Conservation (phyloP, 2,888 invertebrate genomes). For the Eupsilia transversa region DNA sequence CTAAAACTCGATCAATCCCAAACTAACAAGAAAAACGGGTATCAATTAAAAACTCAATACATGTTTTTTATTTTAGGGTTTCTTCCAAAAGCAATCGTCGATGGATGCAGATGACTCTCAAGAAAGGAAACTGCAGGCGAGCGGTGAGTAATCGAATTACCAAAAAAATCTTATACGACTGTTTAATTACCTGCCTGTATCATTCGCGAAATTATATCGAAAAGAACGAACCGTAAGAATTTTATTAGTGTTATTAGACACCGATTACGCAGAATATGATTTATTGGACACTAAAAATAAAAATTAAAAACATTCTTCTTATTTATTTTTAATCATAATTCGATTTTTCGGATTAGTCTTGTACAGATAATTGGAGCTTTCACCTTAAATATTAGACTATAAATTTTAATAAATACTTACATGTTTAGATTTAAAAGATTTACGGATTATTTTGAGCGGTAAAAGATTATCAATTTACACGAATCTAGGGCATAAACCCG, state of each 20-base stretch:
- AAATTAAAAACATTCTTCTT: constrained; percentile 40
- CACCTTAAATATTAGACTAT: constrained; percentile 32
- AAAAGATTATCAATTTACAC: constrained; percentile 21
- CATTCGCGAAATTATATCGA: constrained; percentile 46
- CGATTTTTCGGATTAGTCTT: constrained; percentile 36
- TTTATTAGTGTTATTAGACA: constrained; percentile 61
- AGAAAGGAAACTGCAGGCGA: constrained; percentile 87
- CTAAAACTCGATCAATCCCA: constrained; percentile 35
- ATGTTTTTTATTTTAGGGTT: constrained; percentile 78
- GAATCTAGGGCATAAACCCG: constrained; percentile 18
- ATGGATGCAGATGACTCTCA: constrained; percentile 88
- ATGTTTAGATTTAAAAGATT: constrained; percentile 27
- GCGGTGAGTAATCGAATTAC: constrained; percentile 79
- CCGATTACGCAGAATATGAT: constrained; percentile 54
- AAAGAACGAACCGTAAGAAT: constrained; percentile 51
- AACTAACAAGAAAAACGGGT: constrained; percentile 50
- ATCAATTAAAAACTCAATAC: constrained; percentile 47
- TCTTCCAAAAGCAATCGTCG: constrained; percentile 87
- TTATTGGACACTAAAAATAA: constrained; percentile 55
- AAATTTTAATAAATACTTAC: constrained; percentile 34
- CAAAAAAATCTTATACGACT: constrained; percentile 29
- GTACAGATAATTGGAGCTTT: constrained; percentile 59
- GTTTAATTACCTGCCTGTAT: constrained; percentile 46
- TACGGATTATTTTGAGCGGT: constrained; percentile 5
- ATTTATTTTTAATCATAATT: constrained; percentile 44